Conservation (phyloP, 2,113 vertebrate genomes). For the Rhombomys opimus region DNA sequence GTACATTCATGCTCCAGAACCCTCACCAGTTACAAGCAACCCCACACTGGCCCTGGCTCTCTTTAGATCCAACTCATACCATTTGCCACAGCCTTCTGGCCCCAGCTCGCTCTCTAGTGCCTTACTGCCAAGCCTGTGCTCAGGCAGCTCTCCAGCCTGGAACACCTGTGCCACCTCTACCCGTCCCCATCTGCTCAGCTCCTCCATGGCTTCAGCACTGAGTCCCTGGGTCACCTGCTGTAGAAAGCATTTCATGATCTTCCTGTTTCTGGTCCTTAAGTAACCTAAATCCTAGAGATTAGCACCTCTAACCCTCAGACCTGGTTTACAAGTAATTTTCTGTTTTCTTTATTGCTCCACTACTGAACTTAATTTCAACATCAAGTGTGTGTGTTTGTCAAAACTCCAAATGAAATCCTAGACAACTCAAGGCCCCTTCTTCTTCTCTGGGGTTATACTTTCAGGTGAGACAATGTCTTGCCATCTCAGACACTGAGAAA, state of each 20-base stretch:
- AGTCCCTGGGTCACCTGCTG: neutral
- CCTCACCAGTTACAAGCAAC: neutral
- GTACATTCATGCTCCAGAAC: neutral
- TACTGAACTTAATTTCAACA: neutral
- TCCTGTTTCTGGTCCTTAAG: neutral
- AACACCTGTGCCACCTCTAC: neutral
- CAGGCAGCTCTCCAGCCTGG: neutral
- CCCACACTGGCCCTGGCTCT: neutral
- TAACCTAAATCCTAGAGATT: neutral
- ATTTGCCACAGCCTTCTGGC: neutral
- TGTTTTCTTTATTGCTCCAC: neutral
- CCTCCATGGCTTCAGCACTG: neutral
- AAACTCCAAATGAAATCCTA: neutral
- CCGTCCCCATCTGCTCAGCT: neutral
- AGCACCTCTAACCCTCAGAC: neutral
- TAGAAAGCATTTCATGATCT: neutral
- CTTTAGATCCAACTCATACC: neutral
- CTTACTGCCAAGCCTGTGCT: neutral
- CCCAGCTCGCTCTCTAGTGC: neutral
- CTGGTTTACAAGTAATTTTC: neutral
- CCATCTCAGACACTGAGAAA: neutral
- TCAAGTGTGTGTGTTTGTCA: constrained; percentile 1
- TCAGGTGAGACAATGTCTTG: neutral
- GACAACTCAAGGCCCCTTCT: neutral
- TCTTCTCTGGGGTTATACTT: neutral